phyloP scores from a whole-genome alignment of 2,797 vertebrate genomes.

The Tragelaphus eurycerus region DNA sequence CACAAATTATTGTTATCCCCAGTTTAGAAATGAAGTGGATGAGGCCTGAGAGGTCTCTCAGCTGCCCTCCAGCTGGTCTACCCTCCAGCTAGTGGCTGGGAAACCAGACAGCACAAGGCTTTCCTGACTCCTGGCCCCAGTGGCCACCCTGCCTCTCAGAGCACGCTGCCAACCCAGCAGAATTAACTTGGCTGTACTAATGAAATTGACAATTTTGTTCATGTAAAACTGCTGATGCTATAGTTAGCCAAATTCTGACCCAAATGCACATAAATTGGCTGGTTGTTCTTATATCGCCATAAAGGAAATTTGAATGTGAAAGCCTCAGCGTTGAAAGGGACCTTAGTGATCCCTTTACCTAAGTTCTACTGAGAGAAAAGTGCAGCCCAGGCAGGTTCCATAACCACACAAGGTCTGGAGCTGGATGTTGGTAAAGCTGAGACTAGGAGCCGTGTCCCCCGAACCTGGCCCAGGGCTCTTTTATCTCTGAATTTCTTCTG shows the following conservation, averaged over 20 bases:
- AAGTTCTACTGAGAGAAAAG: neutral
- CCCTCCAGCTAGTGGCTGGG: neutral
- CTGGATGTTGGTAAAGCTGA: neutral
- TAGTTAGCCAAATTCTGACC: slow-evolving; percentile 46
- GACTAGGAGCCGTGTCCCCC: neutral
- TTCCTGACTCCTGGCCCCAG: neutral
- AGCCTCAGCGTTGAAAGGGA: neutral
- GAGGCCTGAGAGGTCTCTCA: neutral
- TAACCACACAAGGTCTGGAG: neutral
- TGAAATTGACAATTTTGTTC: slow-evolving; percentile 58
- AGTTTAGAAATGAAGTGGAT: neutral
- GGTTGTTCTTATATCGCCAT: neutral
- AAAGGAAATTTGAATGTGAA: neutral
- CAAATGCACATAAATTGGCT: slow-evolving; percentile 52
- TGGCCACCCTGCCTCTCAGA: slow-evolving; percentile 7
- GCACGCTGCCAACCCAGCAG: slow-evolving; percentile 48
- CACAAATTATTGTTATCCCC: neutral
- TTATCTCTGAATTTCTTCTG: neutral
- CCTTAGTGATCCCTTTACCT: neutral
- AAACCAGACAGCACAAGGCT: neutral
- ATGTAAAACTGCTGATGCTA: slow-evolving; percentile 60
- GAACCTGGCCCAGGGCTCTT: neutral
- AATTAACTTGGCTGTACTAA: slow-evolving; percentile 42
- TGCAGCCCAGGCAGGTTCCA: neutral
- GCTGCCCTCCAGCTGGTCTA: neutral